A percentile compares a stretch with the other conserved stretches of the same genome.
Conservation (phyloP, 2,888 invertebrate genomes). For the Leucania comma region DNA sequence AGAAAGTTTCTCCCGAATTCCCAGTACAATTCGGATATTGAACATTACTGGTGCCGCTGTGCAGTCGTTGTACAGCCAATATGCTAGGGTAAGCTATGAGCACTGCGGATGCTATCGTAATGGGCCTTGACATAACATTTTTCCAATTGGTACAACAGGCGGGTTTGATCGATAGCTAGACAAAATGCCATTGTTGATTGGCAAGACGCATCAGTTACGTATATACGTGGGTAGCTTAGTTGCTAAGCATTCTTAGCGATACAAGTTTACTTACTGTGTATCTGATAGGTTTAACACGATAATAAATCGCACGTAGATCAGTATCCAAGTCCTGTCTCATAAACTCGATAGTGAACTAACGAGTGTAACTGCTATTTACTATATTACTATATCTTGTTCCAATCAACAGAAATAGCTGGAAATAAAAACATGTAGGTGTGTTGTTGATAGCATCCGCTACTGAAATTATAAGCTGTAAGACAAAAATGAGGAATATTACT, state of each 20-base stretch:
- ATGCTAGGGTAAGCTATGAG: slow-evolving; percentile 24
- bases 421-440: not conserved
- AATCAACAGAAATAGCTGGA: not conserved
- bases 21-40: slow-evolving; percentile 50
- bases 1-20: slow-evolving; percentile 50
- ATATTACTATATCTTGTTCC: slow-evolving; percentile 5
- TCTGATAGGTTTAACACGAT: slow-evolving; percentile 39
- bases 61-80: slow-evolving; percentile 28
- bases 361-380: slow-evolving; percentile 41
- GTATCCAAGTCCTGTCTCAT: slow-evolving; percentile 52
- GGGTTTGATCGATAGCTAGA: slow-evolving; percentile 41
- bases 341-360: slow-evolving; percentile 56
- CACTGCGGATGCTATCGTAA: slow-evolving; percentile 41
- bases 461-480: not conserved
- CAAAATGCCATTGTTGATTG: slow-evolving; percentile 46
- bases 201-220: slow-evolving; percentile 45
- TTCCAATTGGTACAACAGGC: slow-evolving; percentile 43
- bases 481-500: slow-evolving; percentile 1
- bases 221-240: slow-evolving; percentile 26
- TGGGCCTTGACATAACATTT: slow-evolving; percentile 47
- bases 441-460: not conserved
- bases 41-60: slow-evolving; percentile 27
- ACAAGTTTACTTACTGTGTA: slow-evolving; percentile 56
- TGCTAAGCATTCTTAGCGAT: slow-evolving; percentile 60
- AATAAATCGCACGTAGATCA: slow-evolving; percentile 62